Evolutionary conservation across 23 tunicate genomes (phyloP).

Genomic region (Diplosoma virens): DNA sequence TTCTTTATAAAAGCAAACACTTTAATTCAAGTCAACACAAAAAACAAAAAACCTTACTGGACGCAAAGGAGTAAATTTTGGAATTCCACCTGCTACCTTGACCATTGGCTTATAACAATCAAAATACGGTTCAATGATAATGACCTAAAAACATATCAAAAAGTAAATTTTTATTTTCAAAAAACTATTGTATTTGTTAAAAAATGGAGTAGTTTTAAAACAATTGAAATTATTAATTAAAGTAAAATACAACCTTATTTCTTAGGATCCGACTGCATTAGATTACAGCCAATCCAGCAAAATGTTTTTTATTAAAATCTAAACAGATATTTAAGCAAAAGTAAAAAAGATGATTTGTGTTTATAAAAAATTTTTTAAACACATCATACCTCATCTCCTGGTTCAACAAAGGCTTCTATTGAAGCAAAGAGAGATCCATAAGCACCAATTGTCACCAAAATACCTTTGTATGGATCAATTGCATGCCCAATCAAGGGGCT

Average conservation of each 20-base stretch:
- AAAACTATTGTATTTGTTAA: too few relatives aligned
- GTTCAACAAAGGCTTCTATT: constrained; percentile 82
- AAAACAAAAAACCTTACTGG: constrained; percentile 36
- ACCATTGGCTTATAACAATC: constrained; percentile 99
- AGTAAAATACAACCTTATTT: too few relatives aligned
- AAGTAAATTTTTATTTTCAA: too few relatives aligned
- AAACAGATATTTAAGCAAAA: too few relatives aligned
- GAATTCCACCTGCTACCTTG: constrained; percentile 75
- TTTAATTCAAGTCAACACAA: constrained; percentile 5
- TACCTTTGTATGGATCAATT: constrained; percentile 61
- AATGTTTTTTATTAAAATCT: too few relatives aligned
- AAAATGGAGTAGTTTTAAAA: too few relatives aligned
- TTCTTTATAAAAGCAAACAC: background rate
- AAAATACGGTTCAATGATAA: constrained; percentile 95
- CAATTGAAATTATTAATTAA: too few relatives aligned
- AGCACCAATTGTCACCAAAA: constrained; percentile 80
- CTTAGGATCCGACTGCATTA: too few relatives aligned
- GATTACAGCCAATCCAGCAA: too few relatives aligned
- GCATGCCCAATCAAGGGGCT: constrained; percentile 64
- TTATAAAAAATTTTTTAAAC: too few relatives aligned
- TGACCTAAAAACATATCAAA: constrained; percentile 79
- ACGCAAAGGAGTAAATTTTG: constrained; percentile 67
- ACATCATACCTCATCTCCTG: constrained; percentile 90
- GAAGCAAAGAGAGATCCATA: constrained; percentile 76
- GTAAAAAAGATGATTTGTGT: too few relatives aligned